Base-by-base conservation (phyloP, 2,113 vertebrate genomes). In the Isurus oxyrinchus region DNA sequence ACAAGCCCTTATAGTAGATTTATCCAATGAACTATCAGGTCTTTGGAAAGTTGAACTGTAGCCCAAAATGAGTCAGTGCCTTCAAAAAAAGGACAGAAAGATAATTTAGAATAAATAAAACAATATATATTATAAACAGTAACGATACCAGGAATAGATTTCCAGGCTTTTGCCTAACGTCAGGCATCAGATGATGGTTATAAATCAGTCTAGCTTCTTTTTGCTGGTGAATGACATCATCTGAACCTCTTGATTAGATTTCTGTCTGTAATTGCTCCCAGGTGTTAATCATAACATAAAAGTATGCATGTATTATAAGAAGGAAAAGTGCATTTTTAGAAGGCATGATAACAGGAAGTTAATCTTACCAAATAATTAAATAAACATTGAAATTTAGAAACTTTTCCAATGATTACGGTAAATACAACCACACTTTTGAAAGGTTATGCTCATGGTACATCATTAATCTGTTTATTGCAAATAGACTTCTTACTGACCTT, bases 401-500 rank as follows among this genome's bases (percentile, higher is more conserved):
- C 63, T 63, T n/a, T 19, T n/a, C 35, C 35, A 10, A 94, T 59
- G 3, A 23, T 72, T 31, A 72, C 5, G 27, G 44, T 21, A 14
- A 3, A 49, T 3, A 11, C 7, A 49, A 72, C 8, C 61, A 27
- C 8, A 44, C 13, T 53, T 72, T 49, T 72, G 53, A 95, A 61
- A 16, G 13, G 35, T 93, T 13, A 72, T 3, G 31, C 4, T 16
- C 11, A 3, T 11, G 31, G 2, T 31, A 27, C 40, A 67, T 69
- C 66, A 53, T 53, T 49, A 44, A 95, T 7, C 44, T 72, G 13
- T 31, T 2, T 16, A 27, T 69, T 72, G 53, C 67, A 95, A 97
- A 97, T 97, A 97, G 98, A 98, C 97, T 97, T 97, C 96, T 96
- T 96, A 96, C 97, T 98, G 98, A 98, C 98, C 98, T 98, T 97